phyloP scores from a whole-genome alignment of 2,888 invertebrate genomes.

The Carabus problematicus region DNA sequence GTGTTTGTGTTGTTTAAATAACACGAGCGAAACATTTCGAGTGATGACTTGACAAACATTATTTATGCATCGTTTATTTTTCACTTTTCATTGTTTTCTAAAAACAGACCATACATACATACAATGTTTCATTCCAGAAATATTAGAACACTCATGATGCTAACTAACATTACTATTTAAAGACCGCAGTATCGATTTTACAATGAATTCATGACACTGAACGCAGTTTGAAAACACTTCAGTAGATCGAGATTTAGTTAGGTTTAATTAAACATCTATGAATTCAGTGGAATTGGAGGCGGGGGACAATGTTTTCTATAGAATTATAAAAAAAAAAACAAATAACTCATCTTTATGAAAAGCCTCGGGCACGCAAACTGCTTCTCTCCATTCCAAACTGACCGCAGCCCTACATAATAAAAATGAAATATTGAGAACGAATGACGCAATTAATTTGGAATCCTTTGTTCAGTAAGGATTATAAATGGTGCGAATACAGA shows the following conservation, averaged over 20 bases:
- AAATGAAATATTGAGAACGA: slow-evolving; percentile 41
- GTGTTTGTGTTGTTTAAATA: slow-evolving; percentile 20
- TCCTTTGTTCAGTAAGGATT: slow-evolving; percentile 38
- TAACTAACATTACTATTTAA: too few relatives aligned
- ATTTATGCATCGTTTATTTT: slow-evolving; percentile 4
- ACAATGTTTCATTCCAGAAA: background rate
- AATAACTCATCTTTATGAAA: slow-evolving; percentile 38
- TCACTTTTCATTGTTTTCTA: background rate
- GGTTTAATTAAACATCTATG: too few relatives aligned
- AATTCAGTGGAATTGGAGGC: too few relatives aligned
- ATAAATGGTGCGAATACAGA: slow-evolving; percentile 41
- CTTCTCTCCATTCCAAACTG: slow-evolving; percentile 35
- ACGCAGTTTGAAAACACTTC: too few relatives aligned
- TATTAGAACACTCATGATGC: too few relatives aligned
- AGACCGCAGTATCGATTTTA: too few relatives aligned
- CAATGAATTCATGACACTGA: too few relatives aligned
- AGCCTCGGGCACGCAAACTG: slow-evolving; percentile 34
- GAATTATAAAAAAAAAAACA: slow-evolving; percentile 36
- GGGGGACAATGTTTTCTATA: slow-evolving; percentile 12
- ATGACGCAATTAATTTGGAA: slow-evolving; percentile 41
- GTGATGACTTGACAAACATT: slow-evolving; percentile 37
- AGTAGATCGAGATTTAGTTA: too few relatives aligned
- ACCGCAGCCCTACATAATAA: slow-evolving; percentile 40
- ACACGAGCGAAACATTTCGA: slow-evolving; percentile 34
- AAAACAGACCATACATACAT: background rate